A percentile compares a stretch with the other conserved stretches of the same genome.
Conservation (phyloP, 2,888 invertebrate genomes). For the Aphodius sticticus region DNA sequence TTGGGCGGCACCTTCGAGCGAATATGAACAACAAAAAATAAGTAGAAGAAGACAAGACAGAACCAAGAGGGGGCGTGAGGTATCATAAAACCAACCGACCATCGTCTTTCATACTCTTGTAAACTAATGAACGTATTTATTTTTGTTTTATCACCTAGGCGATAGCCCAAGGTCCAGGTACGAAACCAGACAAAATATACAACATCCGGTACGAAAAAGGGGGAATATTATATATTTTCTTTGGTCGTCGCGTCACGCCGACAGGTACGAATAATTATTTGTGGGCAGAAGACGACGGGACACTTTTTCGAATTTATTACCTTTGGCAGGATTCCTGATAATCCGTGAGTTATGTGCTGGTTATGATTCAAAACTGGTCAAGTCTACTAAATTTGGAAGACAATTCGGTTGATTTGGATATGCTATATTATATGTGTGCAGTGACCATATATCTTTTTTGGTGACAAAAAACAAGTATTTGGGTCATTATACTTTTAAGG, state of each 20-base stretch:
- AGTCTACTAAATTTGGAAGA: not conserved
- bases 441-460: not conserved
- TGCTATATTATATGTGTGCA: not conserved
- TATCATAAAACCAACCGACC: not conserved
- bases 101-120: not conserved
- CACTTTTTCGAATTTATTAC: not conserved
- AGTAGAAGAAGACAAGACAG: not conserved
- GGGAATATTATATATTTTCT: not conserved
- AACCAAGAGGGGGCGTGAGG: not conserved
- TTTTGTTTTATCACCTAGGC: constrained; percentile 20
- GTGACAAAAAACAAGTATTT: no score
- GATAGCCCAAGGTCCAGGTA: not conserved
- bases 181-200: not conserved
- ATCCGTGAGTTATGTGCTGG: not conserved
- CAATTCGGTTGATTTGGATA: not conserved
- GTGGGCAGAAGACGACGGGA: not conserved
- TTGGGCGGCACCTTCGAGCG: not conserved
- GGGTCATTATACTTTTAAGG: no score
- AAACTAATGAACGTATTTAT: constrained; percentile 25
- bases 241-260: not conserved
- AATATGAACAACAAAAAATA: not conserved
- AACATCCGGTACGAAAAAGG: not conserved
- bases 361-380: not conserved
- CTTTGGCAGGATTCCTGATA: not conserved
- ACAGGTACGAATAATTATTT: not conserved